phyloP scores from a whole-genome alignment of 2,888 invertebrate species.

The Eupithecia exiguata region DNA sequence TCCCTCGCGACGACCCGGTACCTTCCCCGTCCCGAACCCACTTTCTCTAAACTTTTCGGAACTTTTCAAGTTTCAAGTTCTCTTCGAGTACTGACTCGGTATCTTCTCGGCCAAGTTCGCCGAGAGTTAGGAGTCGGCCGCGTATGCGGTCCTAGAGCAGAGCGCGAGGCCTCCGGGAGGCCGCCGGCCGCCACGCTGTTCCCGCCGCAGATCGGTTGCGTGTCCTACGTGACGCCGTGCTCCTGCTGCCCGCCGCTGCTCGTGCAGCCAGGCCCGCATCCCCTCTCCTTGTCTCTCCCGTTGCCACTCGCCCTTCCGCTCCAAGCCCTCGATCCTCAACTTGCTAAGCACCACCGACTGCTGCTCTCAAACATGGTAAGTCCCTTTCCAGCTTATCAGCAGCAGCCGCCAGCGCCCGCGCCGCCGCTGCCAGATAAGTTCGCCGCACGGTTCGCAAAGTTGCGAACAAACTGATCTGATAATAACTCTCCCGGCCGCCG shows the following conservation, averaged over 20 bases:
- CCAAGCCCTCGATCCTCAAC: conserved; percentile 79
- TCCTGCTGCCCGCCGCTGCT: conserved; percentile 79
- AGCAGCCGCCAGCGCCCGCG: conserved; percentile 43
- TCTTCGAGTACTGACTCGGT: conserved; percentile 49
- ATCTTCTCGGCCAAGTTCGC: conserved; percentile 74
- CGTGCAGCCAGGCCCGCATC: conserved; percentile 78
- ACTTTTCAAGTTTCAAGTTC: conserved; percentile 48
- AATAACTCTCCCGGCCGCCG: conserved; percentile 62
- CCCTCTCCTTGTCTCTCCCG: conserved; percentile 77
- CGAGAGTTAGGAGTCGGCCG: conserved; percentile 75
- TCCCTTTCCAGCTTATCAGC: conserved; percentile 59
- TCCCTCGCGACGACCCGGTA: conserved; percentile 66
- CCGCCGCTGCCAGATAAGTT: conserved; percentile 60
- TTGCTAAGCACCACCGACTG: conserved; percentile 81
- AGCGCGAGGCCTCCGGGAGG: conserved; percentile 81
- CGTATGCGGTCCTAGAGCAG: conserved; percentile 81
- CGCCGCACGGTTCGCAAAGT: conserved; percentile 61
- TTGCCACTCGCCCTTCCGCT: conserved; percentile 78
- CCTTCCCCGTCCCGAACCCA: conserved; percentile 58
- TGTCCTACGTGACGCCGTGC: conserved; percentile 82
- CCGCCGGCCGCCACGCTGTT: conserved; percentile 84
- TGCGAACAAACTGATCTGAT: conserved; percentile 69
- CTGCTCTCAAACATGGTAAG: conserved; percentile 84
- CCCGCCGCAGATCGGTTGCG: conserved; percentile 83
- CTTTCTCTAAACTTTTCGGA: conserved; percentile 62